These are phyloP conservation scores for Marasmarcha lunaedactyla DNA, from an alignment of 2,888 invertebrate genomes.

Conservation along the genomic window DNA sequence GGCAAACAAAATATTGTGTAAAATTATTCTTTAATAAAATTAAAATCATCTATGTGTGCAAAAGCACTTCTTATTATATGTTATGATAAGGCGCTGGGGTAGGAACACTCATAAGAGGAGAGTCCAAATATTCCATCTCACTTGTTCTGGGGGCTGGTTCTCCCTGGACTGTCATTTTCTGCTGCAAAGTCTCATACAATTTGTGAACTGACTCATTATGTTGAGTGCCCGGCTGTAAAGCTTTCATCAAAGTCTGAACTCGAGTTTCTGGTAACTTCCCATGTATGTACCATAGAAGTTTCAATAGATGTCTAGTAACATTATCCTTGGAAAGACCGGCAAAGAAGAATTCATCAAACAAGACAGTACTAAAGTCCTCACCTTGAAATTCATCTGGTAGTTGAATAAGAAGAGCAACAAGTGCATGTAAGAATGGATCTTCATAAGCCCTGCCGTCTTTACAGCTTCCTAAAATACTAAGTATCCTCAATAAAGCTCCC, in stretches of 20 bases:
- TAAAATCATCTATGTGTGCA: no score
- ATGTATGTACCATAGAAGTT: constrained; percentile 91
- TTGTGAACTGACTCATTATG: constrained; percentile 88
- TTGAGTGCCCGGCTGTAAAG: constrained; percentile 79
- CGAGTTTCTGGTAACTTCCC: constrained; percentile 84
- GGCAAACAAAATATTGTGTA: no score
- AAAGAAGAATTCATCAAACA: constrained; percentile 96
- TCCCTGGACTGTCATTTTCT: constrained; percentile 80
- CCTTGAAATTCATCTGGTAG: constrained; percentile 93
- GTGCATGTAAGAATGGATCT: constrained; percentile 93
- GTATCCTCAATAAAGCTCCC: constrained; percentile 83
- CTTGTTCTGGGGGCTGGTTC: constrained; percentile 73
- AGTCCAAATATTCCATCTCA: constrained; percentile 82
- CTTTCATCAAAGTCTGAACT: constrained; percentile 84
- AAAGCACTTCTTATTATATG: no score
- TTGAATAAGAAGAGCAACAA: constrained; percentile 87
- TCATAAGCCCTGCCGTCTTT: constrained; percentile 94
- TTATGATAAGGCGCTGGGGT: constrained; percentile 80
- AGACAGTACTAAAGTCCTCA: constrained; percentile 94
- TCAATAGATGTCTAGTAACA: constrained; percentile 90
- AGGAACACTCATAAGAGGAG: constrained; percentile 87
- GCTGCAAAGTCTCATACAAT: constrained; percentile 80
- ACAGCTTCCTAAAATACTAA: constrained; percentile 91
- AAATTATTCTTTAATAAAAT: no score
- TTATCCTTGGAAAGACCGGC: constrained; percentile 91